A percentile compares a stretch with the other conserved stretches of the same genome.
Evolutionary conservation across 2,888 invertebrate genomes (phyloP).

Genomic region (Lasioglossum pauxillum): DNA sequence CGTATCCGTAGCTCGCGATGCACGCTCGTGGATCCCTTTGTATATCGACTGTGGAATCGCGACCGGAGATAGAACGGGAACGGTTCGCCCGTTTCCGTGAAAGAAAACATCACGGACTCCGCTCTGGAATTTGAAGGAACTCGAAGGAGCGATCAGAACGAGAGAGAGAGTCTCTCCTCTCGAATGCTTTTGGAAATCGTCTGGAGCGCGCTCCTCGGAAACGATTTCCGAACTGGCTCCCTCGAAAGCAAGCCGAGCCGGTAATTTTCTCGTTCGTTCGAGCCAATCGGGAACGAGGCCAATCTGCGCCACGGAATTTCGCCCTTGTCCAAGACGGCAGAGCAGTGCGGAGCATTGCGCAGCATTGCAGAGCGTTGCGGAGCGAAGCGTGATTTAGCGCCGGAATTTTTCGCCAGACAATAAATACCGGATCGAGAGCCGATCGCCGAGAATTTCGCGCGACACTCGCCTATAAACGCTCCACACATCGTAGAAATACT

Average conservation of each 20-base stretch:
- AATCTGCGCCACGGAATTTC: conserved; percentile 1
- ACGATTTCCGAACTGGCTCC: conserved; percentile 16
- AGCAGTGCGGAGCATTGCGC: neutral
- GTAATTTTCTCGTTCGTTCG: conserved; percentile 9
- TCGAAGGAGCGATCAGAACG: neutral
- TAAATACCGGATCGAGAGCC: conserved; percentile 42
- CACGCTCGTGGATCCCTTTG: conserved; percentile 34
- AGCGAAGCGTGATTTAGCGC: neutral
- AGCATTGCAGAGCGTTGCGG: neutral
- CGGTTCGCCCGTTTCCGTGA: neutral
- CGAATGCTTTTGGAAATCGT: conserved; percentile 21
- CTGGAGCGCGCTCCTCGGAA: conserved; percentile 9
- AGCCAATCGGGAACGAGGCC: conserved; percentile 10
- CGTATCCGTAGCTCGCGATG: conserved; percentile 41
- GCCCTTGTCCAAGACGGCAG: neutral
- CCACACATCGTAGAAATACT: conserved; percentile 51
- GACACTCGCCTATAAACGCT: conserved; percentile 46
- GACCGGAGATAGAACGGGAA: neutral
- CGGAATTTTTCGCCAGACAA: conserved; percentile 17
- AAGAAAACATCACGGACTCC: neutral
- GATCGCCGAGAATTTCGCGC: conserved; percentile 52
- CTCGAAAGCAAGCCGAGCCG: neutral
- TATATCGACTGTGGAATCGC: conserved; percentile 53
- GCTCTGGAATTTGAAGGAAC: conserved; percentile 26
- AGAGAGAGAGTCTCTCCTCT: neutral